Evolutionary conservation across 2,797 vertebrate genomes (phyloP).

Genomic region (Vultur gryphus): DNA sequence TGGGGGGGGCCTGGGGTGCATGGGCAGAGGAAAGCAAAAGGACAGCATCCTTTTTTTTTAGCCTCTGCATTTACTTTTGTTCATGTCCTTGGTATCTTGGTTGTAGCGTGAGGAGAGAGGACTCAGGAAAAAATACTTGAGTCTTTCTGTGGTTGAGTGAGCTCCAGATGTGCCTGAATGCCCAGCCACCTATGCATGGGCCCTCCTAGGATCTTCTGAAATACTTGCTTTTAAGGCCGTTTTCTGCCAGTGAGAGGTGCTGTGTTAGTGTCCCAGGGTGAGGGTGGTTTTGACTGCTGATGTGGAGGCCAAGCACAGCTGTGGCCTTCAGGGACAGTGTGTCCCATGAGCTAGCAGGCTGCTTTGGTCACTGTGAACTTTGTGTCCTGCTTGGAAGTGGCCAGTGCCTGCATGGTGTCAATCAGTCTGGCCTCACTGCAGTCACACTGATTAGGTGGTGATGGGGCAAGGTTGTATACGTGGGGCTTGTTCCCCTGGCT

Average conservation of each 20-base stretch:
- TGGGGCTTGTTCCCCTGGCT: background rate
- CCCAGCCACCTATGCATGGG: background rate
- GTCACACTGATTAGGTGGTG: too few species aligned
- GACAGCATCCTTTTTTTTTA: background rate
- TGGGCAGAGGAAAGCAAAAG: background rate
- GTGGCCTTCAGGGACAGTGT: background rate
- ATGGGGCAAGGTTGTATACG: rapidly evolving
- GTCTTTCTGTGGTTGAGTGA: background rate
- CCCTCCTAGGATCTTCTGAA: background rate
- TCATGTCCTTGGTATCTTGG: background rate
- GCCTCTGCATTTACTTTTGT: background rate
- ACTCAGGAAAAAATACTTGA: background rate
- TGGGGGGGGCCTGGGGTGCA: background rate
- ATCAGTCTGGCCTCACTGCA: too few species aligned
- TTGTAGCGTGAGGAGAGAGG: background rate
- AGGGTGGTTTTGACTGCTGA: background rate
- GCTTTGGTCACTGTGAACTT: background rate
- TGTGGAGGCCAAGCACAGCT: background rate
- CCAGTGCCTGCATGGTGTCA: background rate
- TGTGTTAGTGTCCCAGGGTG: too few species aligned
- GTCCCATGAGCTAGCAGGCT: background rate
- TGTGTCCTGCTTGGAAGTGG: background rate
- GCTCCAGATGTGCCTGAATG: background rate
- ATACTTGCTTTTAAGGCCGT: background rate
- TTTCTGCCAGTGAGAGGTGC: background rate